Conservation (phyloP, 2,888 invertebrate genomes). For the Plagodis pulveraria region DNA sequence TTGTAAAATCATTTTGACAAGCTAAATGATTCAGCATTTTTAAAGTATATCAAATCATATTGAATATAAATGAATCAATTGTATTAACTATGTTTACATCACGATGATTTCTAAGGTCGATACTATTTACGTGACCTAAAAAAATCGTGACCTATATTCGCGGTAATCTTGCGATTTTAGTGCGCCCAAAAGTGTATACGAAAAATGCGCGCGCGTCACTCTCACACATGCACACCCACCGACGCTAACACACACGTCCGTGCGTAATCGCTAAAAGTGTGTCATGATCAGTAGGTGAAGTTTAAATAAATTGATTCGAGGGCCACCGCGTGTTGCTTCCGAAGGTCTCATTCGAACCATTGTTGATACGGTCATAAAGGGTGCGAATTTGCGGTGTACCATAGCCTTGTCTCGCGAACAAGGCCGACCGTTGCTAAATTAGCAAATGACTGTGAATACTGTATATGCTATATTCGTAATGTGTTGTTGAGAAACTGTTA, state of each 20-base stretch:
- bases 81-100: conserved; percentile 10
- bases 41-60: background rate
- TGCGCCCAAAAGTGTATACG: conserved; percentile 51
- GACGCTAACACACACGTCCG: conserved; percentile 54
- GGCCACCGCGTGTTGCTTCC: conserved; percentile 48
- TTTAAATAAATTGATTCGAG: conserved; percentile 78
- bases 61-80: too few species aligned
- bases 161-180: conserved; percentile 34
- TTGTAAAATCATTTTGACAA: background rate
- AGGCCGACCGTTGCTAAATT: conserved; percentile 25
- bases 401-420: conserved; percentile 25
- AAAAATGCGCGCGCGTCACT: conserved; percentile 45
- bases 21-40: conserved; percentile 11
- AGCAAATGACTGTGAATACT: conserved; percentile 20
- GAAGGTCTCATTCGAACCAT: conserved; percentile 29
- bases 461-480: conserved; percentile 22
- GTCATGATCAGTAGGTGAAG: conserved; percentile 85
- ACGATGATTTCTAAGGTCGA: conserved; percentile 22
- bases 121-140: conserved; percentile 36
- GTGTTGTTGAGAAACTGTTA: conserved; percentile 25
- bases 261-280: conserved; percentile 79
- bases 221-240: conserved; percentile 44
- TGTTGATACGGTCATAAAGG: conserved; percentile 29
- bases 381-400: conserved; percentile 30
- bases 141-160: conserved; percentile 40